Evolutionary conservation across 2,888 invertebrate species (phyloP), one percentile per base, ranked within the genome.

Genomic region (Drosophila emarginata): DNA sequence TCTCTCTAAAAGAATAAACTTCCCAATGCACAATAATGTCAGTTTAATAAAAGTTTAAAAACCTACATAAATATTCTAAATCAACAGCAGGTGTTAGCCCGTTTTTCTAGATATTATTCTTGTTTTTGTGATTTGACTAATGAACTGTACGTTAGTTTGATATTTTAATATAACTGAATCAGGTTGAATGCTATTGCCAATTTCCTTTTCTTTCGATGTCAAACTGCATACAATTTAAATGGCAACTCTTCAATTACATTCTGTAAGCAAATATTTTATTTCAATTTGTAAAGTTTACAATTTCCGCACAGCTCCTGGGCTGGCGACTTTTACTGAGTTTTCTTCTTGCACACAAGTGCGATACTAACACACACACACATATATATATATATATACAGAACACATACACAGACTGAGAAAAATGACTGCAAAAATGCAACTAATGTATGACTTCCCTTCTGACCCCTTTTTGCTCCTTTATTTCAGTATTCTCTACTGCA

Each of bases 401-500:
- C 4, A 45, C 11, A 45, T 3, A 32, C 14, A 11, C 11, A 56
- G 12, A 9, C 12, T 18, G 40, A 11, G n/a, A 1, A 40, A 53
- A 36, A 45, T 61, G 66, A 76, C 67, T 72, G 68, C 62, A 73
- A 73, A 76, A 73, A 65, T 76, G 75, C 59, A 68, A 77, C 80
- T 79, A 72, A 79, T 72, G 56, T 45, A 32, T 18, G 32, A 52
- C 21, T 57, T n/a, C 23, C 21, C 18, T 4, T 12, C n/a, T n/a
- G n/a, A n/a, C n/a, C n/a, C 11, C 18, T 11, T 12, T 45, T 45
- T 45, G 39, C 51, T 18, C n/a, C 3, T 14, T 61, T 37, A 59
- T 67, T 70, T 67, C 79, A 97, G 97, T 96, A 97, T 93, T 96
- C 96, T 82, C 94, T 97, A 94, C 95, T 98, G 92, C 97, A 98